Evolutionary conservation across 2,888 invertebrate species (phyloP), one percentile per base, ranked within the genome.

Genomic region (Mylabris sibirica): DNA sequence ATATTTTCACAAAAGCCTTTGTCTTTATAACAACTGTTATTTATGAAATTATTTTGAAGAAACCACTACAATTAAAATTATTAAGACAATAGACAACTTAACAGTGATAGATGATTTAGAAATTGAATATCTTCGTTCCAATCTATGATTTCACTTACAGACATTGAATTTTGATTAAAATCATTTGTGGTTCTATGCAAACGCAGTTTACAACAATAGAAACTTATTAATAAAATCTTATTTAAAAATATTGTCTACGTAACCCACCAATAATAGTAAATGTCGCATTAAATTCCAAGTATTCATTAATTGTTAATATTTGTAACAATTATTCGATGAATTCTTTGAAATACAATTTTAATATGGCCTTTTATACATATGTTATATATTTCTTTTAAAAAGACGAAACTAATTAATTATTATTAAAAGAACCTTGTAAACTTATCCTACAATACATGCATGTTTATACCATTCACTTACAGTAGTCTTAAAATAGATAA

Each of bases 191-290:
- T 35, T 41, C 11, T 41, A 41, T 41, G 41, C 14, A 44, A n/a
- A 4, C n/a, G 12, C 6, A 44, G 6, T 44, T 44, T 44, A 8
- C n/a, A 14, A 38, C 38, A 44, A 44, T 44, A 44, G 44, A 44
- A 38, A 44, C n/a, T 44, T 17, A 44, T 44, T n/a, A 44, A 44
- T 44, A 44, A 44, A 2, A 44, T 44, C n/a, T 44, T n/a, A 44
- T 57, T 26, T 57, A 26, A 57, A 57, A 26, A 57, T 57, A 57
- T 26, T 22, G 57, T n/a, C 57, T 12, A 57, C n/a, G 57, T 57
- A 57, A 57, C 22, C n/a, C 12, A 5, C 57, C 24, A 26, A 12
- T 57, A 24, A 24, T 24, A 57, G 24, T 14, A 57, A n/a, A 14
- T 22, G 24, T 57, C 24, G 9, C 6, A 14, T 26, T 14, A 12